Percentiles rank a stretch among this genome's conserved stretches.
Conservation (phyloP, 2,888 invertebrate genomes). For the Dolomedes plantarius region DNA sequence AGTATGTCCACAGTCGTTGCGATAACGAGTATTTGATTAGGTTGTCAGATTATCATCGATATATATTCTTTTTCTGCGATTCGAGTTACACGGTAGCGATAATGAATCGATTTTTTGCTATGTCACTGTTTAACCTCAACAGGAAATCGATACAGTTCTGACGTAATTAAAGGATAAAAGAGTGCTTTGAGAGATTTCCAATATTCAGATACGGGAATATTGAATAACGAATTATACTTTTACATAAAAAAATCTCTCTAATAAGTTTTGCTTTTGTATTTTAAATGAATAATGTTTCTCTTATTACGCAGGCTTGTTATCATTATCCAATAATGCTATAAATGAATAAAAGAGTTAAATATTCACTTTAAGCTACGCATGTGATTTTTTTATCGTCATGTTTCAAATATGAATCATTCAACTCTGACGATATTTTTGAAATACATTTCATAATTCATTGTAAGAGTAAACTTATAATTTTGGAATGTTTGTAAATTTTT, state of each 20-base stretch:
- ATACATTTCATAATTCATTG: too few species aligned
- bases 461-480: too few species aligned
- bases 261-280: neutral
- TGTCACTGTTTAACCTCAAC: neutral
- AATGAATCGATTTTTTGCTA: constrained; percentile 2
- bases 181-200: constrained; percentile 4
- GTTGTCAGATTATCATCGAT: neutral
- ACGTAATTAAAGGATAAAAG: constrained; percentile 11
- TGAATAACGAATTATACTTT: neutral
- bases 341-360: too few species aligned
- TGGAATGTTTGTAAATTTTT: too few species aligned
- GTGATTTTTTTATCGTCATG: too few species aligned
- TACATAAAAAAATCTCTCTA: neutral
- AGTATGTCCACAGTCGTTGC: neutral
- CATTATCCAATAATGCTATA: too few species aligned
- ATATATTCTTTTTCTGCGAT: neutral
- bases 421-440: too few species aligned
- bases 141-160: neutral
- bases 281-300: neutral
- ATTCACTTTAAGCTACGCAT: too few species aligned
- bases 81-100: neutral
- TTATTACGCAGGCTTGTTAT: neutral
- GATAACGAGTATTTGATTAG: neutral
- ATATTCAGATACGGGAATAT: neutral
- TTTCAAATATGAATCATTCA: too few species aligned